Evolutionary conservation across 1,140 invertebrate species (phyloP), one percentile per base, ranked within the genome.

Genomic region (Palaemon carinicauda): DNA sequence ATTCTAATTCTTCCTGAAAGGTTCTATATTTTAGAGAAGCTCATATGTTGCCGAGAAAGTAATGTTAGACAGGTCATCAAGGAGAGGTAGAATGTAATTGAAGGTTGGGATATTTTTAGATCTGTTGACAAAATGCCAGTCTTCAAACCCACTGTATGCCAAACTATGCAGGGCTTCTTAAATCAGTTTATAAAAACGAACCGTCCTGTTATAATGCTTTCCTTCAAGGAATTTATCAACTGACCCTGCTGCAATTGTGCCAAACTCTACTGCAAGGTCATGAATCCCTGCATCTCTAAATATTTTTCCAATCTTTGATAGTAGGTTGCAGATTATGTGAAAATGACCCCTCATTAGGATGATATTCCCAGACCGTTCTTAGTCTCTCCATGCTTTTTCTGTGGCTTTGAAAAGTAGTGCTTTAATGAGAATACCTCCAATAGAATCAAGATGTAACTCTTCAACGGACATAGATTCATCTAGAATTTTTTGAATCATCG

Each of bases 201-300:
- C 75, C 71, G 41, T 69, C 12, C 90, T 17, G 60, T 89, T 90
- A 75, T 90, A 90, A 15, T 89, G 82, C 73, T 65, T 80, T 51
- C 89, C 90, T 69, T 87, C 87, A 50, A 90, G 29, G 1, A 90
- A 86, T n/a, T n/a, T n/a, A n/a, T n/a, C n/a, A n/a, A n/a, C n/a
- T n/a, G n/a, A n/a, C n/a, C n/a, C n/a, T n/a, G n/a, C n/a, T n/a
- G n/a, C n/a, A n/a, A n/a, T n/a, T n/a, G n/a, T n/a, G 10, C 82
- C 89, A 27, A 87, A 87, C 87, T 90, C 87, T 84, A 90, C 78
- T 19, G 81, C 27, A 15, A 90, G 29, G 80, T 90, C 88, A n/a
- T n/a, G n/a, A n/a, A n/a, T n/a, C n/a, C n/a, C n/a, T n/a, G n/a
- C n/a, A n/a, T n/a, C n/a, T n/a, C 74, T 7, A 87, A 89, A 90